Base-by-base conservation (phyloP, 2,888 invertebrate species). In the Amphipoea oculea region DNA sequence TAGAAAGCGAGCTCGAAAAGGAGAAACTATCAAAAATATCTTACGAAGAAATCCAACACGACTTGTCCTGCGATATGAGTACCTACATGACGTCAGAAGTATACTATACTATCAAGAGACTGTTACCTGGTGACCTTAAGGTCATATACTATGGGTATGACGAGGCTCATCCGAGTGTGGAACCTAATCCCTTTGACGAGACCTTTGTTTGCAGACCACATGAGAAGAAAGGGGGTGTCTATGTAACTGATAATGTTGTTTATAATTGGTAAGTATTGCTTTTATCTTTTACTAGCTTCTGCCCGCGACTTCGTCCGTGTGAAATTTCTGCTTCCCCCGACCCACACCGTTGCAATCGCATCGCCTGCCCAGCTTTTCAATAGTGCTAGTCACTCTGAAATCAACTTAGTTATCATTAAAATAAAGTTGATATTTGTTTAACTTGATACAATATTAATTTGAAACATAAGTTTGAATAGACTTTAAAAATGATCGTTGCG, bases 81-180 rank as follows among this genome's bases (percentile, higher is more conserved):
- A 97, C 97, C n/a, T 98, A 98, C 89, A 98, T 98, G 97, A 97
- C 97, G 51, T 95, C 97, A 57, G 98, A 98, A 92, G 97, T 99
- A 0, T 97, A 98, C 70, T 99, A 99, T 92, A 98, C 99, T 0
- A 95, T 99, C 11, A 98, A 98, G 90, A 97, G 99, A 67, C 95
- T 99, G 9, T 93, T 99, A 74, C 98, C 99, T 0, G 99, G 98
- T 1, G 99, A 99, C 95, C 94, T 98, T 48, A 99, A 99, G 93
- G 97, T 97, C 40, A 93, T 98, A 42, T 99, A 98, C 91, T 95
- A 97, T 51, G 98, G 98, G 0, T 85, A 90, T 2, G 94, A 93
- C 2, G 94, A 94, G n/a, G 89, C 89, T 84, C 93, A 96, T 82
- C 93, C 95, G 1, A 95, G 93, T 87, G 95, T 98, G 63, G 95